Base-by-base conservation (phyloP, 2,888 invertebrate species). In the Hirtodrosophila confusa region DNA sequence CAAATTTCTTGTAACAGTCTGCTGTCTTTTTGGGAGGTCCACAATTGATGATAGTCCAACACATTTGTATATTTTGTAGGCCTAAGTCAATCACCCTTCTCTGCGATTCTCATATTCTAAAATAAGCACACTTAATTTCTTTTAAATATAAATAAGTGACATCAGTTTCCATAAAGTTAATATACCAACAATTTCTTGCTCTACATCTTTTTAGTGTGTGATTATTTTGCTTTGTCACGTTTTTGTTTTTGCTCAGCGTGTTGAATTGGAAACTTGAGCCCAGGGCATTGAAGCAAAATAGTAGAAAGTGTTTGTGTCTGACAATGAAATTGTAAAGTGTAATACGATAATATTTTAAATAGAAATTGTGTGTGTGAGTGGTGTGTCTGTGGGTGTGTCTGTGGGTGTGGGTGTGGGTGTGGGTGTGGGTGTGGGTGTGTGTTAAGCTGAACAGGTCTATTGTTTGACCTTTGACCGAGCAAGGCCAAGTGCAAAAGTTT, bases 401-500 rank as follows among this genome's bases (percentile, higher is more conserved):
- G 39, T 2, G 10, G 31, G 39, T 60, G 4, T 62, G 12, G 37
- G 49, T 47, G 29, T 40, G n/a, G n/a, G 23, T 44, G 39, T 2
- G 10, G 31, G 39, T 60, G 4, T 62, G 12, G 37, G 49, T 47
- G 29, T 40, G n/a, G n/a, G 23, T 36, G 9, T 39, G 8, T 29
- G 36, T 12, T 33, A 12, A 40, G 24, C 5, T 9, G 10, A 11
- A 23, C n/a, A 36, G 40, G 56, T 53, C 55, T 53, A 37, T 49
- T 33, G 24, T 23, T 48, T 57, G 41, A 74, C 75, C 83, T 78
- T 80, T 67, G 54, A 36, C 49, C 61, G 31, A 27, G 35, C 86
- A 78, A 80, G 80, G 83, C 80, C 86, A 80, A 86, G 77, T 55
- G 62, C 60, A 53, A 68, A 83, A 79, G 76, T 66, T 76, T 86